Percentiles rank a stretch among this genome's conserved stretches.
Conservation (phyloP, 2,888 invertebrate species). For the Hydriomena furcata region DNA sequence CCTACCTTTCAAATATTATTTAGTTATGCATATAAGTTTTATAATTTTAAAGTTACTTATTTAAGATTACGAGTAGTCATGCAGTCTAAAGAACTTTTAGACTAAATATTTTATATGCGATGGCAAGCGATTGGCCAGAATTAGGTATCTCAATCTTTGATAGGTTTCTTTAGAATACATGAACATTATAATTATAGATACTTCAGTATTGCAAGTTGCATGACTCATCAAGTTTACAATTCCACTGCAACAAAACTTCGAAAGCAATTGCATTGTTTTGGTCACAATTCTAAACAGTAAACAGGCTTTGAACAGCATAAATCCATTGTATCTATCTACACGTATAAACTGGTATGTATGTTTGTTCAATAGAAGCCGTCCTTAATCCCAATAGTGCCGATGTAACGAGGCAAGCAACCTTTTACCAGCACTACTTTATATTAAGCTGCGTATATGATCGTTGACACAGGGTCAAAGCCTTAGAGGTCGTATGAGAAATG, state of each 20-base stretch:
- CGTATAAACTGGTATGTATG: conserved; percentile 12
- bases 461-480: conserved; percentile 35
- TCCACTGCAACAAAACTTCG: conserved; percentile 7
- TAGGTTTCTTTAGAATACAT: too few relatives aligned
- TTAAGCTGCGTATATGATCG: conserved; percentile 22
- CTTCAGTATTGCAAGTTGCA: conserved; percentile 1
- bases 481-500: conserved; percentile 26
- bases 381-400: conserved; percentile 60
- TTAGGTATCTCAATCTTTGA: too few relatives aligned
- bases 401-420: conserved; percentile 66
- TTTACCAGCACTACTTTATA: conserved; percentile 47
- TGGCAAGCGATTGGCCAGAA: too few relatives aligned
- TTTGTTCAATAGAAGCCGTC: conserved; percentile 45
- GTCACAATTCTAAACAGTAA: conserved; percentile 33
- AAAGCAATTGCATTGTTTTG: conserved; percentile 29
- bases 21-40: too few relatives aligned
- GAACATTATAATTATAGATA: too few relatives aligned
- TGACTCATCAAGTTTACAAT: conserved; percentile 16
- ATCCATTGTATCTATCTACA: conserved; percentile 5
- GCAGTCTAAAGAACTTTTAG: too few relatives aligned
- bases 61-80: too few relatives aligned
- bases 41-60: too few relatives aligned
- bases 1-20: background rate
- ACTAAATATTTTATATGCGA: too few relatives aligned
- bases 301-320: conserved; percentile 17